phyloP scores from a whole-genome alignment of 2,888 invertebrate species.

The Cantharis lateralis region DNA sequence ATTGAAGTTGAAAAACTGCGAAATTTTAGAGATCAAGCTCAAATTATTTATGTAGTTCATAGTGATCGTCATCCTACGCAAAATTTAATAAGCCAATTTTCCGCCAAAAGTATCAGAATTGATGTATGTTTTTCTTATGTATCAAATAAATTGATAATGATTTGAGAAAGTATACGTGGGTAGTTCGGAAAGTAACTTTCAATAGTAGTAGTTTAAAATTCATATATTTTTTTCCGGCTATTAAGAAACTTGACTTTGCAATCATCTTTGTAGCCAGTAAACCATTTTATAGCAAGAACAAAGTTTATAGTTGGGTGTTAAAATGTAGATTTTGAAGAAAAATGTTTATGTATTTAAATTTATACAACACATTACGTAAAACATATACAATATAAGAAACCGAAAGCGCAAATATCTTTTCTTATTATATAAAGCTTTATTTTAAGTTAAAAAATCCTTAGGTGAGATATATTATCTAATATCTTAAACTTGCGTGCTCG shows the following conservation, averaged over 20 bases:
- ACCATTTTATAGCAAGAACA: background rate
- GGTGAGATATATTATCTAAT: background rate
- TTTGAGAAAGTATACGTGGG: background rate
- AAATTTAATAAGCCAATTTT: background rate
- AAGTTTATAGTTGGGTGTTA: background rate
- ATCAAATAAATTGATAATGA: background rate
- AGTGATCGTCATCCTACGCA: background rate
- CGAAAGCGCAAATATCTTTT: background rate
- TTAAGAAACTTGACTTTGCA: background rate
- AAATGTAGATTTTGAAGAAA: background rate
- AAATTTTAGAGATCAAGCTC: background rate
- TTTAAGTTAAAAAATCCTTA: background rate
- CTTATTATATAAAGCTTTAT: background rate
- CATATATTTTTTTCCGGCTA: background rate
- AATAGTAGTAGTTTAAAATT: background rate
- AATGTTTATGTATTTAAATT: background rate
- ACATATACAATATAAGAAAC: background rate
- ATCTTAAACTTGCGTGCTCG: background rate
- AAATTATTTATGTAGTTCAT: background rate
- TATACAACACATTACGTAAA: background rate
- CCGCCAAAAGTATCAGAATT: no score
- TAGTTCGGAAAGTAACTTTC: background rate
- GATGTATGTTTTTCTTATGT: background rate
- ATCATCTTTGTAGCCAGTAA: background rate
- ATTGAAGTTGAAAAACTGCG: background rate